phyloP scores from a whole-genome alignment of 1,140 invertebrate genomes.

The Scylla paramamosain region DNA sequence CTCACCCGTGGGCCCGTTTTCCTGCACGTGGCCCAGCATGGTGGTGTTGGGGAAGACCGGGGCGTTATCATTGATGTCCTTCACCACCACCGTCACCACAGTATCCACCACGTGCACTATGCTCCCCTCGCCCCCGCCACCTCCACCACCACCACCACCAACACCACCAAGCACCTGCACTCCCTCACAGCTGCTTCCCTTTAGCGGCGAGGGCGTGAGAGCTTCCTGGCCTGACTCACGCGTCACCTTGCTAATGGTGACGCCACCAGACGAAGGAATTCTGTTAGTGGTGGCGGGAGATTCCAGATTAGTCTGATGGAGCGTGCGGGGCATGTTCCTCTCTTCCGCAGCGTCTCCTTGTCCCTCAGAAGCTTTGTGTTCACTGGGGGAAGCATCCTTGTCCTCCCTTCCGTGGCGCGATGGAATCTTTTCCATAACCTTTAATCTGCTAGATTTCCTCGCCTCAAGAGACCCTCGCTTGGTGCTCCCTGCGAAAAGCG shows the following conservation, averaged over 20 bases:
- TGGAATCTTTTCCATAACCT: neutral
- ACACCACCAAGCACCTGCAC: neutral
- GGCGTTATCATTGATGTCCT: slow-evolving; percentile 52
- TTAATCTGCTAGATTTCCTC: neutral
- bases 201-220: neutral
- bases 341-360: neutral
- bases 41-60: slow-evolving; percentile 54
- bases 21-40: slow-evolving; percentile 38
- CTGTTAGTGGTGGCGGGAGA: neutral
- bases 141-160: neutral
- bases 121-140: neutral
- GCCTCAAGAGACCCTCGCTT: neutral
- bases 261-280: neutral
- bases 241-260: neutral
- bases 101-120: slow-evolving; percentile 44
- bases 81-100: slow-evolving; percentile 37
- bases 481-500: neutral
- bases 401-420: neutral
- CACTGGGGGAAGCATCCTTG: neutral
- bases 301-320: neutral
- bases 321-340: neutral
- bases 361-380: neutral
- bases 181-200: neutral
- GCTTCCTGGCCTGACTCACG: neutral
- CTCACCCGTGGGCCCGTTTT: slow-evolving; percentile 47